Evolutionary conservation across 2,888 invertebrate species (phyloP).

Genomic region (Amiota mariae): DNA sequence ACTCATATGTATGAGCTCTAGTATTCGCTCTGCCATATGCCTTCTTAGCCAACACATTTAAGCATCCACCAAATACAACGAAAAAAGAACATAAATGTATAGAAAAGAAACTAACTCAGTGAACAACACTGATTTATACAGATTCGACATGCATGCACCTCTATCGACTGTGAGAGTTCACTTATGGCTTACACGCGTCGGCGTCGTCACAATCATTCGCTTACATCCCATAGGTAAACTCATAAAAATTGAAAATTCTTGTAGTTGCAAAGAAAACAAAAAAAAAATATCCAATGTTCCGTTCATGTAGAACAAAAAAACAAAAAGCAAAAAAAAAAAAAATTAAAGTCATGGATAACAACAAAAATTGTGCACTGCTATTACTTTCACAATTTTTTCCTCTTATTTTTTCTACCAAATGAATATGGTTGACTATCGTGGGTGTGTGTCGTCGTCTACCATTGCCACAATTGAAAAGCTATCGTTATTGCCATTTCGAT

Average conservation of each 20-base stretch:
- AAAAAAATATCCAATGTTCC: slow-evolving; percentile 30
- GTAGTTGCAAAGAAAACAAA: slow-evolving; percentile 36
- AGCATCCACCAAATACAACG: background rate
- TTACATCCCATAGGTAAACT: slow-evolving; percentile 51
- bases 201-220: slow-evolving; percentile 26
- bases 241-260: slow-evolving; percentile 60
- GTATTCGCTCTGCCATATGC: too few relatives aligned
- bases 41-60: too few relatives aligned
- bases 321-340: slow-evolving; percentile 13
- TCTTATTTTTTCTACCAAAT: slow-evolving; percentile 1
- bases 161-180: slow-evolving; percentile 33
- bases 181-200: slow-evolving; percentile 33
- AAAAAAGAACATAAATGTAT: slow-evolving; percentile 7
- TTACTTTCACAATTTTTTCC: slow-evolving; percentile 9
- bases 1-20: background rate
- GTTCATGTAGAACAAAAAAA: background rate
- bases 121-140: slow-evolving; percentile 58
- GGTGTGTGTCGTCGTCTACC: background rate
- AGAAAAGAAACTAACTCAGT: background rate
- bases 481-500: slow-evolving; percentile 57
- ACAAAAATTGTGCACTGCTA: slow-evolving; percentile 13
- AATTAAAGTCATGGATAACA: slow-evolving; percentile 12
- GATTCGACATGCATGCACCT: slow-evolving; percentile 50
- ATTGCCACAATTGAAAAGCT: slow-evolving; percentile 57
- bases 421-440: background rate